Conservation (phyloP, 2,113 vertebrate genomes). For the Marmota flaviventris region DNA sequence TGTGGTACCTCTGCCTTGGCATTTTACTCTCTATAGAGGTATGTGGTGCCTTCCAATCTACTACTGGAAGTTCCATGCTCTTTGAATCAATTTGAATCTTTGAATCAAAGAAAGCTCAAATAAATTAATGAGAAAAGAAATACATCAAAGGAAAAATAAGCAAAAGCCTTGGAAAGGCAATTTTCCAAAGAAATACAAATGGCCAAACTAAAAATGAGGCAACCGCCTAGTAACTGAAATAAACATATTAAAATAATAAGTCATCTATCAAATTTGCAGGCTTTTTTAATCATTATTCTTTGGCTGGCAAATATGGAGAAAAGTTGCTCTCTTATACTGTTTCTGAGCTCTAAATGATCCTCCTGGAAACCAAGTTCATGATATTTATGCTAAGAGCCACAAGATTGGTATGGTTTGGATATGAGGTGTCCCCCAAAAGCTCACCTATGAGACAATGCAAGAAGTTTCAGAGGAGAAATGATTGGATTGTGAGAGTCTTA, state of each 20-base stretch:
- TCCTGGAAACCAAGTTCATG: conserved; percentile 7
- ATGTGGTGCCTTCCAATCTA: background rate
- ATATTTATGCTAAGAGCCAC: background rate
- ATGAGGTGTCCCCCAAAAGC: too few relatives aligned
- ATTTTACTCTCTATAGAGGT: background rate
- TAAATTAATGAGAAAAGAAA: conserved; percentile 51
- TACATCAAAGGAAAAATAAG: conserved; percentile 59
- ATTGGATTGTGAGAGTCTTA: too few relatives aligned
- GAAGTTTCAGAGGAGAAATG: too few relatives aligned
- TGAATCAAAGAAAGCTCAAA: background rate
- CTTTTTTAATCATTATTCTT: background rate
- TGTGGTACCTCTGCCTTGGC: background rate
- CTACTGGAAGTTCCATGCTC: background rate
- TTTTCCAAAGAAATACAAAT: conserved; percentile 45
- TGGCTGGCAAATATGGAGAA: background rate
- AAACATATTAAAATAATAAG: conserved; percentile 38
- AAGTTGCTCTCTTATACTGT: background rate
- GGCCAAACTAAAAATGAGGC: background rate
- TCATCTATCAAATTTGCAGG: conserved; percentile 32
- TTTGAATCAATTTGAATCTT: background rate
- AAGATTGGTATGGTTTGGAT: background rate
- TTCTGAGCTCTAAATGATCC: background rate
- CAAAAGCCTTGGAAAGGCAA: conserved; percentile 46
- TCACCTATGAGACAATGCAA: too few relatives aligned
- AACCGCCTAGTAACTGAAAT: conserved; percentile 15